Evolutionary conservation across 30 jellyfish, hydroid and myxozoan genomes (phyloP).

Genomic region (Pelagia noctiluca): DNA sequence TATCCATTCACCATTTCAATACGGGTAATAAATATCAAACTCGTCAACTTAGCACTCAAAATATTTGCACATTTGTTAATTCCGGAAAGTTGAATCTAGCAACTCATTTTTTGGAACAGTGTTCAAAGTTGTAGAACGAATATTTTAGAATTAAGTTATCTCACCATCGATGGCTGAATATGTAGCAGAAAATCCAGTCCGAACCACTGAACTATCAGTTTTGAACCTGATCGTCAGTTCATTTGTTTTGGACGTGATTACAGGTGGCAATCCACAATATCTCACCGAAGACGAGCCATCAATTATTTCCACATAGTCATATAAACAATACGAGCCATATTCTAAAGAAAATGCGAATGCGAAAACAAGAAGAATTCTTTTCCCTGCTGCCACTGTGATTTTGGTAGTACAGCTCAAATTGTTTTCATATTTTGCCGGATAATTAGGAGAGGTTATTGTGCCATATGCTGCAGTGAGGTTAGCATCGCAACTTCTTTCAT

Average conservation of each 20-base stretch:
- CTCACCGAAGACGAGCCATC: constrained; percentile 42
- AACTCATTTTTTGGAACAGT: not conserved
- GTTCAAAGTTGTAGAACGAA: not conserved
- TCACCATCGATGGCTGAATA: constrained; percentile 1
- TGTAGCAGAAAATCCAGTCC: constrained; percentile 46
- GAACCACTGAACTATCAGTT: constrained; percentile 46
- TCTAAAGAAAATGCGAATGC: constrained; percentile 54
- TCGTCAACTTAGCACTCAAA: too few relatives aligned
- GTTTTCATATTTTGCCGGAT: constrained; percentile 69
- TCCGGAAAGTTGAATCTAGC: not conserved
- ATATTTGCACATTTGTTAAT: too few relatives aligned
- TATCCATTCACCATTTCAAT: too few relatives aligned
- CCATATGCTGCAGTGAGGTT: constrained; percentile 44
- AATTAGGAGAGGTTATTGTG: constrained; percentile 56
- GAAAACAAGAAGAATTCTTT: constrained; percentile 33
- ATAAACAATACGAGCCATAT: constrained; percentile 22
- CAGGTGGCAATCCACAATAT: constrained; percentile 41
- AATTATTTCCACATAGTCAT: constrained; percentile 39
- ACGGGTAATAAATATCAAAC: too few relatives aligned
- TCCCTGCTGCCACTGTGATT: constrained; percentile 62
- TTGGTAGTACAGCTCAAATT: constrained; percentile 46
- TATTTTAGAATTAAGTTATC: not conserved
- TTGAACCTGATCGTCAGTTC: constrained; percentile 16
- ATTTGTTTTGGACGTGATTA: constrained; percentile 45
- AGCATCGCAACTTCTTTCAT: constrained; percentile 87